Conservation (phyloP, 1,140 invertebrate genomes). For the Papilio polyxenes region DNA sequence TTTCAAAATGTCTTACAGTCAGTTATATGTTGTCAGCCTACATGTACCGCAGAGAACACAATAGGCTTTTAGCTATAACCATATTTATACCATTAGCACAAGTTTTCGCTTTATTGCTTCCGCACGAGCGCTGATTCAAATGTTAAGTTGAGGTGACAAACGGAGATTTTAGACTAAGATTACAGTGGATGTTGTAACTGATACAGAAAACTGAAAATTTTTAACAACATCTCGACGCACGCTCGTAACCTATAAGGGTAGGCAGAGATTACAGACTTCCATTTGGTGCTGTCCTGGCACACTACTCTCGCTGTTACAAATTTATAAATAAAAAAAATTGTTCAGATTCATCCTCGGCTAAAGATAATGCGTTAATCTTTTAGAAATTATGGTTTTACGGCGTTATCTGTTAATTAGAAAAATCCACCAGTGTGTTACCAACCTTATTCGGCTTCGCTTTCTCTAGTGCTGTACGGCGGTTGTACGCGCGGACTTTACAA, state of each 20-base stretch:
- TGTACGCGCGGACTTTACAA: conserved; percentile 12
- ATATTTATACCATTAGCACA: conserved; percentile 31
- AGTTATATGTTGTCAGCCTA: no score
- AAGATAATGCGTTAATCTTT: no score
- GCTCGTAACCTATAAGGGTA: not conserved
- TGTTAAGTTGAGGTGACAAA: conserved; percentile 15
- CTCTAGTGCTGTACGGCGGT: not conserved
- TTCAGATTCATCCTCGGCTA: no score
- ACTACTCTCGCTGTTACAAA: not conserved
- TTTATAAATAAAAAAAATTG: no score
- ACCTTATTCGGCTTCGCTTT: conserved; percentile 15
- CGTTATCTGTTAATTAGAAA: no score
- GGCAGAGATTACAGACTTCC: not conserved
- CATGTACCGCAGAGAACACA: not conserved
- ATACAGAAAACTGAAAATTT: not conserved
- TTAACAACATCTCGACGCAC: not conserved
- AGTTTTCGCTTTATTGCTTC: conserved; percentile 25
- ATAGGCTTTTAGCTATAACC: conserved; percentile 21
- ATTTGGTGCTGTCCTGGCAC: not conserved
- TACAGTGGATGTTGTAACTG: not conserved
- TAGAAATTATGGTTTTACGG: no score
- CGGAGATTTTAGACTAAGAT: not conserved
- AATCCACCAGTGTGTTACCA: not conserved
- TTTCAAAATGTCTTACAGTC: not conserved
- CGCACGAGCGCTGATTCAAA: conserved; percentile 24